These are phyloP conservation scores for Charaxes varanes DNA, from an alignment of 1,140 invertebrate species.

Conservation along the genomic window DNA sequence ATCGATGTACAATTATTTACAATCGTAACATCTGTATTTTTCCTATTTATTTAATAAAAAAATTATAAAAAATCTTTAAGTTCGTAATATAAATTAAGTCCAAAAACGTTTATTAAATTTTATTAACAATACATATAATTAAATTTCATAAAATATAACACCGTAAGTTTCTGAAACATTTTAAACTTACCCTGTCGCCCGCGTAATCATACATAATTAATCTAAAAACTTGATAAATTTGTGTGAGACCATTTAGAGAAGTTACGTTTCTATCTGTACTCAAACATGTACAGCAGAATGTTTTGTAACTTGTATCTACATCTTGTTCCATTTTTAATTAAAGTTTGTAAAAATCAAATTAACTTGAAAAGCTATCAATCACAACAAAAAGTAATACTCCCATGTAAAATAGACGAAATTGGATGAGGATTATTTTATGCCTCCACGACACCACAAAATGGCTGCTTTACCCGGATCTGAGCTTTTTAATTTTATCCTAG, in stretches of 20 bases:
- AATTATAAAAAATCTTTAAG: too few relatives aligned
- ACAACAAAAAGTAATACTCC: conserved; percentile 72
- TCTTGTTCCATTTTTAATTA: conserved; percentile 56
- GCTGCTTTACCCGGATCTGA: conserved; percentile 57
- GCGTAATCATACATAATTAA: conserved; percentile 56
- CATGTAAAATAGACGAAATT: conserved; percentile 72
- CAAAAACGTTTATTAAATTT: not conserved
- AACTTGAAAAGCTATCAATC: conserved; percentile 46
- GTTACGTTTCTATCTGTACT: conserved; percentile 54
- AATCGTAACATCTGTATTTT: too few relatives aligned
- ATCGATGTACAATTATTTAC: too few relatives aligned
- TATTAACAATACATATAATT: not conserved
- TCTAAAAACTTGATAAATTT: conserved; percentile 47
- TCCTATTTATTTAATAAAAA: too few relatives aligned
- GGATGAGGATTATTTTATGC: conserved; percentile 44
- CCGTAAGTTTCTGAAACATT: conserved; percentile 2
- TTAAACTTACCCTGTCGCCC: conserved; percentile 51
- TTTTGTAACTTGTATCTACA: conserved; percentile 40
- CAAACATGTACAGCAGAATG: conserved; percentile 50
- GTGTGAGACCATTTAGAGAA: conserved; percentile 33
- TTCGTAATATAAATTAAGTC: not conserved
- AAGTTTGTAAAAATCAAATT: conserved; percentile 24
- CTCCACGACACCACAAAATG: conserved; percentile 69
- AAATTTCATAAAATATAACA: not conserved
- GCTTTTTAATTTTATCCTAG: not conserved